phyloP scores from a whole-genome alignment of 2,888 invertebrate species.

The Melinaea marsaeus region DNA sequence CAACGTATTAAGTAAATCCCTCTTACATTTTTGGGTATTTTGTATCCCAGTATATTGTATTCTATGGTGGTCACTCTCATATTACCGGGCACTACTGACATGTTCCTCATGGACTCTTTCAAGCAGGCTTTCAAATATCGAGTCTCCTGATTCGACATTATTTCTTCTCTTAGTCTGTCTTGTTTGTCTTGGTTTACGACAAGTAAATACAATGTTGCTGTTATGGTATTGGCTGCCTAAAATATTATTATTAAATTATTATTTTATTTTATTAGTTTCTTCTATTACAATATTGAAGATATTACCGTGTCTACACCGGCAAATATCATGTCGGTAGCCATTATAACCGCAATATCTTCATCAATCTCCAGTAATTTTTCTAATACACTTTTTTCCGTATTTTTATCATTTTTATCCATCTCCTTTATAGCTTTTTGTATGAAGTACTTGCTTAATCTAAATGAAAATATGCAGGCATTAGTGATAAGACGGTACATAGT shows the following conservation, averaged over 20 bases:
- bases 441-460: conserved; percentile 21
- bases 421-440: conserved; percentile 26
- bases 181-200: conserved; percentile 81
- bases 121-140: conserved; percentile 83
- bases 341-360: conserved; percentile 77
- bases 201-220: conserved; percentile 78
- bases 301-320: conserved; percentile 83
- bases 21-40: no score
- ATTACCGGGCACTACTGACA: conserved; percentile 79
- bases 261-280: background rate
- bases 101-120: conserved; percentile 82
- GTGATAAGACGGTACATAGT: no score
- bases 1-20: no score
- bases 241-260: conserved; percentile 20
- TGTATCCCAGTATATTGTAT: no score
- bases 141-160: conserved; percentile 49
- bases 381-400: conserved; percentile 74
- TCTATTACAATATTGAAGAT: conserved; percentile 6
- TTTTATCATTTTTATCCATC: conserved; percentile 38
- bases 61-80: conserved; percentile 57
- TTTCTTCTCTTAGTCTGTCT: conserved; percentile 77
- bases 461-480: conserved; percentile 2
- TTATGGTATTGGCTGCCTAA: conserved; percentile 78
- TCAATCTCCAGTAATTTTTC: conserved; percentile 79
- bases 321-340: conserved; percentile 82